A percentile compares a stretch with the other conserved stretches of the same genome.
Conservation (phyloP, 1,140 invertebrate genomes). For the Drosophila asahinai region DNA sequence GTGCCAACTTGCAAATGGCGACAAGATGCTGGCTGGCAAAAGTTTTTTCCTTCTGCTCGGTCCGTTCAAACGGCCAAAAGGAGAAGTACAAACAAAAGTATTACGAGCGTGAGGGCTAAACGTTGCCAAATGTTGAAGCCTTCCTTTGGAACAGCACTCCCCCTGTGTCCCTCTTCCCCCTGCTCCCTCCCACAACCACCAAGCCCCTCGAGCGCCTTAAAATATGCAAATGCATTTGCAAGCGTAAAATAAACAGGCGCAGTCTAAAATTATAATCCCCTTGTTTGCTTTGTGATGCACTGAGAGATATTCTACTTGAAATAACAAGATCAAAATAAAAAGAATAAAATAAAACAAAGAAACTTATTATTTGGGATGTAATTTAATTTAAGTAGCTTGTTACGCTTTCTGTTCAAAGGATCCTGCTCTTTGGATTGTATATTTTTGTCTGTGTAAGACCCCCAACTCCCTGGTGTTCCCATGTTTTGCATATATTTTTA, state of each 20-base stretch:
- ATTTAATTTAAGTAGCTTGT: background rate
- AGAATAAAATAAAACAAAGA: too few species aligned
- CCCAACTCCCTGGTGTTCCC: too few species aligned
- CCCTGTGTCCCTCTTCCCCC: too few species aligned
- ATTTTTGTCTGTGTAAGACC: background rate
- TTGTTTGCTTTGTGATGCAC: slow-evolving; percentile 11
- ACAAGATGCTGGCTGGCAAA: slow-evolving; percentile 81
- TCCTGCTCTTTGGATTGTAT: background rate
- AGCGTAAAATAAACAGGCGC: slow-evolving; percentile 69
- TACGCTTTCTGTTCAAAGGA: background rate
- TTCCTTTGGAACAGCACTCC: background rate
- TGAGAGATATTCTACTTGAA: background rate
- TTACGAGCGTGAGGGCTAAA: slow-evolving; percentile 66
- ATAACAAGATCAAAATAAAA: background rate
- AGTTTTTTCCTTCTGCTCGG: slow-evolving; percentile 53
- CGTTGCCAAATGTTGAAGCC: slow-evolving; percentile 71
- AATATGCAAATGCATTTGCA: slow-evolving; percentile 76
- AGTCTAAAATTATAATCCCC: slow-evolving; percentile 57
- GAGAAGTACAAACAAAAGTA: slow-evolving; percentile 67
- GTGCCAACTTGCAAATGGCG: slow-evolving; percentile 79
- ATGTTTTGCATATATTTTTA: background rate
- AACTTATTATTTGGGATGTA: too few species aligned
- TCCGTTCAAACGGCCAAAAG: slow-evolving; percentile 54
- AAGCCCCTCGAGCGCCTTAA: slow-evolving; percentile 51
- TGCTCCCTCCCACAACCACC: background rate